Evolutionary conservation across 2,888 invertebrate genomes (phyloP).

Genomic region (Synergus laeviventris): DNA sequence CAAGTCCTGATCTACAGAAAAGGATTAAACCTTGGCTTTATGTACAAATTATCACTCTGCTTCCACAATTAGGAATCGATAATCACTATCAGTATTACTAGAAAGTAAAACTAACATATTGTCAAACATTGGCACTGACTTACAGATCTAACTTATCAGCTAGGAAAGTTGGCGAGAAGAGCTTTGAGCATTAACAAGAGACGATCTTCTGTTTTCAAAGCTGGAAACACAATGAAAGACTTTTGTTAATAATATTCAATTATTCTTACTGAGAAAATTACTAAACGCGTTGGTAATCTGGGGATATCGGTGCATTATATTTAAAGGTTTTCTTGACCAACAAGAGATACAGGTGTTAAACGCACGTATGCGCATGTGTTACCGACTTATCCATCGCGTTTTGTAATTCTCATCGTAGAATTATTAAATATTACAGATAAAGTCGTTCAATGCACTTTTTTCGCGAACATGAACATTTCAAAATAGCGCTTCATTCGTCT

Average conservation of each 20-base stretch:
- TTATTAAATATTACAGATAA: too few species aligned
- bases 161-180: conserved; percentile 31
- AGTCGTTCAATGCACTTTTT: too few species aligned
- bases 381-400: too few species aligned
- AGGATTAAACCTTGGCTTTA: neutral
- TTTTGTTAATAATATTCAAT: too few species aligned
- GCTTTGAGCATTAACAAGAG: conserved; percentile 24
- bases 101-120: conserved; percentile 15
- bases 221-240: neutral
- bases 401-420: too few species aligned
- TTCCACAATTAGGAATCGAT: conserved; percentile 6
- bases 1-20: neutral
- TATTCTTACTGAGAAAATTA: too few species aligned
- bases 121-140: conserved; percentile 31
- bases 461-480: too few species aligned
- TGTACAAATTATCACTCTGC: neutral
- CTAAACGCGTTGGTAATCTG: too few species aligned
- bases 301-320: too few species aligned
- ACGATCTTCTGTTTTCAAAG: neutral
- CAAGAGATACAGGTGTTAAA: too few species aligned
- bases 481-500: conserved; percentile 78
- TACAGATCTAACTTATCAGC: conserved; percentile 34
- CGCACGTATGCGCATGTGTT: too few species aligned
- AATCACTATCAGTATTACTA: conserved; percentile 10
- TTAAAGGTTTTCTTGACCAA: too few species aligned